Evolutionary conservation across 2,888 invertebrate genomes (phyloP).

Genomic region (Rhogogaster chlorosoma): DNA sequence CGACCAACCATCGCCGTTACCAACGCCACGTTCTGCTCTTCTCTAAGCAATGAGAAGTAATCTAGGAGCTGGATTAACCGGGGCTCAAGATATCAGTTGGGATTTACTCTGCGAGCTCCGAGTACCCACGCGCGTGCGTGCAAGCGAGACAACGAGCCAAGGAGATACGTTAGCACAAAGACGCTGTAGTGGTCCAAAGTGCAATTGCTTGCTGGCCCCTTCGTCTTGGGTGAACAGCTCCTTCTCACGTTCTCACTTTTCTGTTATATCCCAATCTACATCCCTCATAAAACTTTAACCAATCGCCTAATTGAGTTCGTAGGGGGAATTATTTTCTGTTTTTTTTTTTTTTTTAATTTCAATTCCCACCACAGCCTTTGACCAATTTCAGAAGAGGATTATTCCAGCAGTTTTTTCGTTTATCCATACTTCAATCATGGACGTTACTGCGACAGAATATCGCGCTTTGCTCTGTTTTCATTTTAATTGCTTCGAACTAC

Average conservation of each 20-base stretch:
- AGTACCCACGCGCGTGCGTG: conserved; percentile 23
- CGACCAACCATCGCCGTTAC: conserved; percentile 53
- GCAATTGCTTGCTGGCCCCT: conserved; percentile 42
- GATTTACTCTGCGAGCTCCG: conserved; percentile 66
- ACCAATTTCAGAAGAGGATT: conserved; percentile 6
- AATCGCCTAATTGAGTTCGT: conserved; percentile 24
- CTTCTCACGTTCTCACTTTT: not conserved
- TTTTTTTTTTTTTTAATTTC: not conserved
- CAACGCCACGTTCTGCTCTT: conserved; percentile 51
- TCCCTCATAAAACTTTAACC: not conserved
- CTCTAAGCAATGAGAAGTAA: conserved; percentile 74
- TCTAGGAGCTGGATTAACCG: conserved; percentile 74
- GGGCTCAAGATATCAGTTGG: conserved; percentile 74
- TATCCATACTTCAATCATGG: not conserved
- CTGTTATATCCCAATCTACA: not conserved
- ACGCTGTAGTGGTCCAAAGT: conserved; percentile 36
- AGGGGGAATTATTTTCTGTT: not conserved
- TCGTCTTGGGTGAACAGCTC: not conserved
- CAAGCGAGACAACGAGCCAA: conserved; percentile 10
- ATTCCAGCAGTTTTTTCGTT: not conserved
- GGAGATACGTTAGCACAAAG: conserved; percentile 38
- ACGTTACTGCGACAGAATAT: conserved; percentile 26
- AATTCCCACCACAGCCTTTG: not conserved
- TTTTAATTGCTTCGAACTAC: conserved; percentile 27
- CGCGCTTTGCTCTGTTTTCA: not conserved